Base-by-base conservation (phyloP, 2,888 invertebrate genomes). In the Euspilapteryx auroguttella region DNA sequence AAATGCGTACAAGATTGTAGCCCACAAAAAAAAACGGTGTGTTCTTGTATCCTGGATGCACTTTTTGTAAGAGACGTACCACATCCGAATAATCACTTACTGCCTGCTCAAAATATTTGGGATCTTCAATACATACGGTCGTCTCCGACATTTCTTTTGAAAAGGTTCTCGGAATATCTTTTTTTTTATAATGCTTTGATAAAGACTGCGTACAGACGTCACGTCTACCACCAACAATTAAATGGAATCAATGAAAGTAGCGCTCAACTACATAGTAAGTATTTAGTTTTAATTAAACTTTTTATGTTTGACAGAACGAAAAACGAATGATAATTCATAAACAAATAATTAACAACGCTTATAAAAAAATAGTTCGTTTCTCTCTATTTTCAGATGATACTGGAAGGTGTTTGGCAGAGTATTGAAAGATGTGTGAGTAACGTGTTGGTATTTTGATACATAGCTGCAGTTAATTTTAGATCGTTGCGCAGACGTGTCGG, bases 391-490 rank as follows among this genome's bases (percentile, higher is more conserved):
- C 55, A 68, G 69, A 64, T 55, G 27, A 22, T 21, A 52, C 68
- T 73, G 71, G 68, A 75, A 73, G 75, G 71, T 73, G 73, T 73
- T 73, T 64, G 73, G 71, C 71, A 69, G 73, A 66, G 57, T 73
- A 75, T 69, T 71, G 71, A 71, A 65, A 73, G 69, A 73, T 71
- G 69, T 56, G 61, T 66, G 65, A 63, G 68, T 68, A 65, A 66
- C 68, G 63, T 61, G 66, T 62, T 62, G 64, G 64, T 73, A 75
- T 75, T 75, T 73, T 75, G 75, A 75, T 75, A 71, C 75, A 73
- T 73, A 59, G 69, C 68, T 71, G 66, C 68, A 66, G 73, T 68
- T 75, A 75, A 75, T 68, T 73, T 75, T 75, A 73, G 75, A 73
- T 71, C 62, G 69, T 63, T 61, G 68, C 71, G 71, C 73, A 66